phyloP scores from a whole-genome alignment of 2,888 invertebrate genomes.

The Panopea generosa region DNA sequence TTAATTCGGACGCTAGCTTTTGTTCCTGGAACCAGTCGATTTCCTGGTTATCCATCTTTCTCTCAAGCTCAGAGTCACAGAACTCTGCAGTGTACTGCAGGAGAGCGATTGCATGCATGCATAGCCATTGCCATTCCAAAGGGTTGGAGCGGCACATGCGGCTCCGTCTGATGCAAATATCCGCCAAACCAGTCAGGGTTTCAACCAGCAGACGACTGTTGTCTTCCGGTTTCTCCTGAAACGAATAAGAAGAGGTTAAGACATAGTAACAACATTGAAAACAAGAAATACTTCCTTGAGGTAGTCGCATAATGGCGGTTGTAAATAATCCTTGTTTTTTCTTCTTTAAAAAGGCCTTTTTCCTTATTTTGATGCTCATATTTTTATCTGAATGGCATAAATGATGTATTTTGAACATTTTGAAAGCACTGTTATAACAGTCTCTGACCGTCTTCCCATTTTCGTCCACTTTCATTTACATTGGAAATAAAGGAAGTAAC shows the following conservation, averaged over 20 bases:
- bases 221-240: slow-evolving; percentile 73
- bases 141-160: slow-evolving; percentile 77
- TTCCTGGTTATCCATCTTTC: slow-evolving; percentile 66
- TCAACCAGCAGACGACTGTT: slow-evolving; percentile 71
- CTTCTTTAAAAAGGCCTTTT: too few species aligned
- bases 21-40: slow-evolving; percentile 76
- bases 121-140: slow-evolving; percentile 80
- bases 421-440: too few species aligned
- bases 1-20: slow-evolving; percentile 67
- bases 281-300: too few species aligned
- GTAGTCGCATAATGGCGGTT: too few species aligned
- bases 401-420: too few species aligned
- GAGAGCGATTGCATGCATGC: slow-evolving; percentile 79
- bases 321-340: too few species aligned
- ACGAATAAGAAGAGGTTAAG: slow-evolving; percentile 1
- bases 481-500: too few species aligned
- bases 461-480: too few species aligned
- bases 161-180: slow-evolving; percentile 76
- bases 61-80: slow-evolving; percentile 74
- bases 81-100: slow-evolving; percentile 77
- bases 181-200: slow-evolving; percentile 74
- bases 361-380: too few species aligned
- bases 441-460: too few species aligned
- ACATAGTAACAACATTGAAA: too few species aligned
- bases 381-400: too few species aligned